Evolutionary conservation across 2,797 vertebrate species (phyloP).

Genomic region (Crypturellus tataupa): DNA sequence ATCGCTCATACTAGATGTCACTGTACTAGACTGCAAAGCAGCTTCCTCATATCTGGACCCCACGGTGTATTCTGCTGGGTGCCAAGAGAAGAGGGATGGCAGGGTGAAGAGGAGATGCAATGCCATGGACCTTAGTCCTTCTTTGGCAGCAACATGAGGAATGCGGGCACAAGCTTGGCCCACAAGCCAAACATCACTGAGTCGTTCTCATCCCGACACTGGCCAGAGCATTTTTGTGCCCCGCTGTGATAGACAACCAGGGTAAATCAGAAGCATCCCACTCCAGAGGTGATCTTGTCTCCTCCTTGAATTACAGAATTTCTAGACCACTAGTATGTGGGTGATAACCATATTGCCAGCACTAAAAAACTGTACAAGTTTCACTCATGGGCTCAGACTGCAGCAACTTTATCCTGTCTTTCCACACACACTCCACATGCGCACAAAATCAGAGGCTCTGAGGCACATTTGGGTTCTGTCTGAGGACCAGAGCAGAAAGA

Average conservation of each 20-base stretch:
- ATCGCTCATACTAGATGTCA: neutral
- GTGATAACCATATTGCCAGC: rapidly evolving
- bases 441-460: rapidly evolving
- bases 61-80: neutral
- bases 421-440: rapidly evolving
- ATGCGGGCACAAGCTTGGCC: neutral
- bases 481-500: neutral
- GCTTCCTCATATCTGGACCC: neutral
- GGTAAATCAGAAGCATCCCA: neutral
- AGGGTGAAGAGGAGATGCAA: neutral
- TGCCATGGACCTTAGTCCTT: neutral
- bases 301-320: neutral
- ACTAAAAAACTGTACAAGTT: neutral
- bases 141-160: neutral
- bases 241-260: rapidly evolving
- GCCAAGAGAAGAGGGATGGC: neutral
- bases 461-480: neutral
- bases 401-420: neutral
- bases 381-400: neutral
- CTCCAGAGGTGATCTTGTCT: neutral
- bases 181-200: neutral
- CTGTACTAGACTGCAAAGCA: neutral
- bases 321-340: neutral
- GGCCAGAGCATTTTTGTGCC: neutral
- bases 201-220: rapidly evolving